phyloP scores from a whole-genome alignment of 2,888 invertebrate species.

The Spodoptera picta region DNA sequence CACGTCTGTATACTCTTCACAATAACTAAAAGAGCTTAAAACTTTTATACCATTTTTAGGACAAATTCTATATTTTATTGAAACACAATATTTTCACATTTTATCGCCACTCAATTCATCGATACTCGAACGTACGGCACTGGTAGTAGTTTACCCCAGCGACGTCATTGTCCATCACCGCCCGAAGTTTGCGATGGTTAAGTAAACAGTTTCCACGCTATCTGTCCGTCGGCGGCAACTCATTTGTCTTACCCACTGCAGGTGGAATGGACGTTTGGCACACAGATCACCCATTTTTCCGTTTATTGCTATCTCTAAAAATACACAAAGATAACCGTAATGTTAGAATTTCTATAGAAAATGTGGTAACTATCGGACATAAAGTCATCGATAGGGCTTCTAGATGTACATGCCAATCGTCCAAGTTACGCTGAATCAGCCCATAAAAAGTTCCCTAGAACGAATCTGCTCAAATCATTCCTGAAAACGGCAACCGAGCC shows the following conservation, averaged over 20 bases:
- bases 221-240: constrained; percentile 35
- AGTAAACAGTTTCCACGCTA: constrained; percentile 31
- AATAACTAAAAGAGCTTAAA: too few relatives aligned
- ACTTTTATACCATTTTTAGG: too few relatives aligned
- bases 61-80: too few relatives aligned
- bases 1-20: too few relatives aligned
- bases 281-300: too few relatives aligned
- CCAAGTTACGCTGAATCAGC: constrained; percentile 73
- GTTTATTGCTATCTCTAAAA: too few relatives aligned
- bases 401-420: constrained; percentile 77
- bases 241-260: constrained; percentile 43
- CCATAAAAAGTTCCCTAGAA: constrained; percentile 65
- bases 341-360: constrained; percentile 8
- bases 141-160: not conserved
- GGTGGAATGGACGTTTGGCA: constrained; percentile 34
- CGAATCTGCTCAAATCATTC: constrained; percentile 67
- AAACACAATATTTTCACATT: not conserved
- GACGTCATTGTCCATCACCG: constrained; percentile 33
- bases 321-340: too few relatives aligned
- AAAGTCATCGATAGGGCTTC: constrained; percentile 71
- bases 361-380: constrained; percentile 48
- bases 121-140: constrained; percentile 12
- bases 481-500: constrained; percentile 41
- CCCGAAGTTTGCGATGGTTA: constrained; percentile 21
- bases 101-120: constrained; percentile 17